Conservation (phyloP, 2,113 vertebrate genomes). For the pig (Sus scrofa) region T2T-Sscrofa CM000818.6:42701501-42702000, state of each 20-base stretch:
- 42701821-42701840: not conserved
- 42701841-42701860: not conserved
- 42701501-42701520: not conserved
- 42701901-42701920: too few species aligned
- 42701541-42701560: rapidly evolving
- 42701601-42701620: too few species aligned
- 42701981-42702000: not conserved
- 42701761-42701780: not conserved
- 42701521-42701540: not conserved
- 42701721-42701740: too few species aligned
- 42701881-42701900: not conserved
- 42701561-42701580: rapidly evolving
- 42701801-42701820: not conserved
- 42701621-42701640: not conserved
- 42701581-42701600: not conserved
- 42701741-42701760: not conserved
- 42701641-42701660: not conserved
- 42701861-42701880: not conserved
- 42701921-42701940: not conserved
- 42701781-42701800: not conserved
- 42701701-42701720: not conserved
- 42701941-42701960: not conserved
- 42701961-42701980: conserved; percentile 22
- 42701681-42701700: not conserved
- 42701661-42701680: not conserved